These are phyloP conservation scores for Parazoanthus darwini DNA, from an alignment of 92 coral and sea anemone species.

Conservation along the genomic window DNA sequence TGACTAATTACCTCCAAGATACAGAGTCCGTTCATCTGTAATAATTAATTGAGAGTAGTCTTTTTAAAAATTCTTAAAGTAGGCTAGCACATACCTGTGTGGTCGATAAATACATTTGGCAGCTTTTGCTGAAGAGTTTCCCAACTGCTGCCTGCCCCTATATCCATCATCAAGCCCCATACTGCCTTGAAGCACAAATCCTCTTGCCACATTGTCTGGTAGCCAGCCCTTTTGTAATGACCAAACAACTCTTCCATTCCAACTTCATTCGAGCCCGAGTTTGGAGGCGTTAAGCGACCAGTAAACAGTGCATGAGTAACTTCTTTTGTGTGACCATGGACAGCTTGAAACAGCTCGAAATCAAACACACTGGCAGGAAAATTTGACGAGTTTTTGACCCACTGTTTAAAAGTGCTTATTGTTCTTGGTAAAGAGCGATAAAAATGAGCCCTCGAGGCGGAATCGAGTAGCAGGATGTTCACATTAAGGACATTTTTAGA, in stretches of 20 bases:
- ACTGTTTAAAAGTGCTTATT: slow-evolving; percentile 48
- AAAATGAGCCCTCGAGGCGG: slow-evolving; percentile 86
- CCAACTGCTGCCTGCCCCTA: slow-evolving; percentile 42
- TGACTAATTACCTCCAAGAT: no score
- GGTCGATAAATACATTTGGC: slow-evolving; percentile 54
- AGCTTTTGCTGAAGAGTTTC: slow-evolving; percentile 39
- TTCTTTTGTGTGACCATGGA: slow-evolving; percentile 82
- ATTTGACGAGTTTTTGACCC: slow-evolving; percentile 15
- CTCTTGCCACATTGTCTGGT: slow-evolving; percentile 72
- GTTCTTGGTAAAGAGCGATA: slow-evolving; percentile 89
- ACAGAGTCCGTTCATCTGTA: no score
- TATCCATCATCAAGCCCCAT: slow-evolving; percentile 55
- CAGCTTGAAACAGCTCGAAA: slow-evolving; percentile 83
- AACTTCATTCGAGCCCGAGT: neutral
- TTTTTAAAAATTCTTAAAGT: neutral
- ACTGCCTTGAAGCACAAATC: slow-evolving; percentile 65
- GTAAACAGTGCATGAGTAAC: slow-evolving; percentile 78
- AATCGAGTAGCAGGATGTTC: slow-evolving; percentile 76
- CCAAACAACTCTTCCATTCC: slow-evolving; percentile 56
- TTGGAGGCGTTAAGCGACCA: slow-evolving; percentile 64
- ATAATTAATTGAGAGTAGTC: no score
- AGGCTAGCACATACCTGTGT: slow-evolving; percentile 34
- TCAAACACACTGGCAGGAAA: slow-evolving; percentile 61
- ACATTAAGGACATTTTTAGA: slow-evolving; percentile 58
- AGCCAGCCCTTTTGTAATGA: slow-evolving; percentile 47